Percentiles rank a stretch among this genome's conserved stretches.
These are phyloP conservation scores for Drosophila demipolita DNA, from an alignment of 2,888 invertebrate genomes.

Conservation along the genomic window DNA sequence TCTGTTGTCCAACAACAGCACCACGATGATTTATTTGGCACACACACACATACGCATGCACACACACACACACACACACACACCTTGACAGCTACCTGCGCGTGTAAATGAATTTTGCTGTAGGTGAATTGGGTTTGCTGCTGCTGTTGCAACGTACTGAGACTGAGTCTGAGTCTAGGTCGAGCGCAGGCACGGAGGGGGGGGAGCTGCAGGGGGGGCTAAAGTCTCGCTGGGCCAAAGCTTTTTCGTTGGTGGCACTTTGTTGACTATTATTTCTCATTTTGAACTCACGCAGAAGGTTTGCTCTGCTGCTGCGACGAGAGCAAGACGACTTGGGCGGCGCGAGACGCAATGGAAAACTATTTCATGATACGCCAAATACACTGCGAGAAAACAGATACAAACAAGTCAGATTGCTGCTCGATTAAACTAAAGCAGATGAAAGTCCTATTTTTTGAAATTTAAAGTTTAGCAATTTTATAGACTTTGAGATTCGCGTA, in stretches of 20 bases:
- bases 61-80: conserved; percentile 19
- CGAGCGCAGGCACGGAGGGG: background rate
- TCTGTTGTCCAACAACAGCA: conserved; percentile 63
- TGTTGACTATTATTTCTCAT: conserved; percentile 79
- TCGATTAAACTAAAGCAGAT: background rate
- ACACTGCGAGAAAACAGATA: background rate
- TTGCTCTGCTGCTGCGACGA: conserved; percentile 6
- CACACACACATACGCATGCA: conserved; percentile 77
- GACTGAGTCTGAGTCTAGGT: conserved; percentile 2
- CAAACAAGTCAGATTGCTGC: background rate
- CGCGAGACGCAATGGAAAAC: conserved; percentile 55
- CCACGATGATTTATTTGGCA: conserved; percentile 78
- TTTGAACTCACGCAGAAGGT: conserved; percentile 47
- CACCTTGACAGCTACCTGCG: conserved; percentile 49
- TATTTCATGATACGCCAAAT: conserved; percentile 54
- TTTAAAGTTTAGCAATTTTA: too few species aligned
- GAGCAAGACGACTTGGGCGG: conserved; percentile 25
- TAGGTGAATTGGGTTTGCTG: conserved; percentile 63
- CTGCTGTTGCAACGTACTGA: conserved; percentile 27
- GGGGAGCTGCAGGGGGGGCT: background rate
- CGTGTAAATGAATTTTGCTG: conserved; percentile 70
- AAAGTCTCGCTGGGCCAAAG: conserved; percentile 58
- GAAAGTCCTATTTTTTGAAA: too few species aligned
- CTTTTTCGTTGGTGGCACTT: conserved; percentile 75
- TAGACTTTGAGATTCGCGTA: too few species aligned